Evolutionary conservation across 2,113 vertebrate species (phyloP), one percentile per base, ranked within the genome.

Genomic region (Chroicocephalus ridibundus): DNA sequence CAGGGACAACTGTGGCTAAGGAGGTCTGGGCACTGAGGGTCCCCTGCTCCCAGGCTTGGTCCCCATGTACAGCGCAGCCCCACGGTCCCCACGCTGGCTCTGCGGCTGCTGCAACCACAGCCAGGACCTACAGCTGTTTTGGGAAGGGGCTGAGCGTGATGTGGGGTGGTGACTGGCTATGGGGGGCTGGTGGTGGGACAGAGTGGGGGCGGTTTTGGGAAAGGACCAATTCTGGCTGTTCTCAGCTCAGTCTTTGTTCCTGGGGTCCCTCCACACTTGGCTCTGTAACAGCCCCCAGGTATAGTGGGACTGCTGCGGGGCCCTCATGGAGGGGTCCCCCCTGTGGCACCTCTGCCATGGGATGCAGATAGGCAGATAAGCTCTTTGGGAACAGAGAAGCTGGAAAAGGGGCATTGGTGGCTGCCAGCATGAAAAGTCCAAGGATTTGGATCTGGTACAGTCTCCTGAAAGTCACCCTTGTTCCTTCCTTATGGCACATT

Each of bases 11-110:
- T 4, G 0, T 38, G 31, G 34, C 21, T 44, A 61, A 36, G 31
- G 36, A 90, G 52, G 13, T 32, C 76, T 82, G 26, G 58, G 27
- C 22, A 38, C 26, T 9, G 51, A 47, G 13, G 34, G 55, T 40
- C 11, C 24, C 11, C 22, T 78, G 69, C 36, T 70, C 31, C 32
- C 75, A 66, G 26, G 52, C 34, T 79, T 2, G 2, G 6, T 22
- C 42, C 13, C 11, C 16, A 9, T 2, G 6, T 79, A 29, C 0
- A 5, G 25, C n/a, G 40, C 42, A 72, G 75, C 71, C n/a, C 52
- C 0, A 0, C 64, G 46, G 19, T 38, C 21, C 47, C 70, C 51
- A 22, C 5, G 2, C 14, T 12, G 34, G 19, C 11, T 85, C 65
- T 60, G 26, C 1, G 22, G 31, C 55, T 66, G 69, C 47, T 93